Base-by-base conservation (phyloP, 23 tunicate species). In the Diplosoma virens region DNA sequence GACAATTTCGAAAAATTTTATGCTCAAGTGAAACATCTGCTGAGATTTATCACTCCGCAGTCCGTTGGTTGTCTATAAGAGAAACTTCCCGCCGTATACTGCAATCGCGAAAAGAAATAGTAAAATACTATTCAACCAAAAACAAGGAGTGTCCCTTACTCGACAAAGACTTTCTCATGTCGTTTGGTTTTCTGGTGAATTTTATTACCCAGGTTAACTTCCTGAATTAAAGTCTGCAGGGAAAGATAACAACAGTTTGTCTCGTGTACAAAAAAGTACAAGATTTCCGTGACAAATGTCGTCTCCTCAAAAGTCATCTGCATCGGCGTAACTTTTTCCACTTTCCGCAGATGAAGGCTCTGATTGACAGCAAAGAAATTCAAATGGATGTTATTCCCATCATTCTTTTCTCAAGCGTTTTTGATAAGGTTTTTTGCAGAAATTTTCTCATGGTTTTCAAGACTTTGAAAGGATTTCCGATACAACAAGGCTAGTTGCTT, bases 1-100 rank as follows among this genome's bases (percentile, higher is more conserved):
- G 75, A 41, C 75, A 37, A 79, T 79, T 79, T 79, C 83, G 75
- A 65, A 63, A 79, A 79, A n/a, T n/a, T n/a, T n/a, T n/a, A n/a
- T n/a, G n/a, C n/a, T n/a, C n/a, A n/a, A n/a, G n/a, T n/a, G n/a
- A n/a, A n/a, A n/a, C n/a, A n/a, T n/a, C 30, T 75, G 54, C 22
- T 26, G 45, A 46, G 24, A 75, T 2, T 29, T 75, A 75, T 54
- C 45, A 75, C 80, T 30, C 80, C 16, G 37, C 80, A 3, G 67
- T 54, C 31, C 80, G 80, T 75, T 75, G 67, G 80, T 75, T 75
- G 80, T 75, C 80, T 54, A 66, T 54, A 30, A 54, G 80, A 56
- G 80, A 75, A 55, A 75, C n/a, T n/a, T n/a, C n/a, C n/a, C n/a
- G n/a, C n/a, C n/a, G n/a, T n/a, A n/a, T n/a, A n/a, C n/a, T n/a